Percentiles rank a stretch among this genome's conserved stretches.
Evolutionary conservation across 2,113 vertebrate genomes (phyloP).

Genomic region (Meleagris gallopavo): DNA sequence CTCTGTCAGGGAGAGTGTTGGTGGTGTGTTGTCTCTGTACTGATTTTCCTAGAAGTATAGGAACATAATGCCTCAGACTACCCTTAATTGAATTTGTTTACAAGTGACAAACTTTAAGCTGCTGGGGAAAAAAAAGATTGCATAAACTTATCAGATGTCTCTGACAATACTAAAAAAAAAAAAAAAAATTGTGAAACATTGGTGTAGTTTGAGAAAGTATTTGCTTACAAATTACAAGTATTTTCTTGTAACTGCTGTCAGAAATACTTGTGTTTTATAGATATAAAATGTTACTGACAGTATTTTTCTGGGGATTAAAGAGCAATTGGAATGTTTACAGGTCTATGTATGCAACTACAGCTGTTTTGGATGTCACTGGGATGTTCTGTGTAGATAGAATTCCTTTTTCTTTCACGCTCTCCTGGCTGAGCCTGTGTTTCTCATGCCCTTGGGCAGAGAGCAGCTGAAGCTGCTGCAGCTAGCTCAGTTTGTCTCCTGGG

Average conservation of each 20-base stretch:
- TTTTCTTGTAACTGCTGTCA: background rate
- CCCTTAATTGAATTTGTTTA: background rate
- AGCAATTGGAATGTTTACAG: background rate
- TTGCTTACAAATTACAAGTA: background rate
- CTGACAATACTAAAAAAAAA: background rate
- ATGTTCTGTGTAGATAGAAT: background rate
- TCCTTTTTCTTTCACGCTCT: background rate
- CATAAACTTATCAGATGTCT: background rate
- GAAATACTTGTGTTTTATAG: background rate
- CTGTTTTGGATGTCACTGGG: background rate
- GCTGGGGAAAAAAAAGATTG: background rate
- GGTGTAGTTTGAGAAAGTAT: background rate
- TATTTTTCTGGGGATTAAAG: background rate
- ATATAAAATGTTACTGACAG: background rate
- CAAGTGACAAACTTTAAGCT: background rate
- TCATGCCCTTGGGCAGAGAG: background rate
- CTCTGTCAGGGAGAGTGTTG: background rate
- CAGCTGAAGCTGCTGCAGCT: background rate
- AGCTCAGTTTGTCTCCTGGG: background rate
- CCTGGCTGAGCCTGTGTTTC: background rate
- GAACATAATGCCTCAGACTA: background rate
- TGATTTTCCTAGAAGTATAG: background rate
- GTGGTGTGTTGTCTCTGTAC: background rate
- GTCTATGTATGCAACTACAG: background rate
- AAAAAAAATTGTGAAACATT: background rate